Percentiles rank a stretch among this genome's conserved stretches.
phyloP scores from a whole-genome alignment of 2,888 invertebrate genomes.

The Trachelus stipa region DNA sequence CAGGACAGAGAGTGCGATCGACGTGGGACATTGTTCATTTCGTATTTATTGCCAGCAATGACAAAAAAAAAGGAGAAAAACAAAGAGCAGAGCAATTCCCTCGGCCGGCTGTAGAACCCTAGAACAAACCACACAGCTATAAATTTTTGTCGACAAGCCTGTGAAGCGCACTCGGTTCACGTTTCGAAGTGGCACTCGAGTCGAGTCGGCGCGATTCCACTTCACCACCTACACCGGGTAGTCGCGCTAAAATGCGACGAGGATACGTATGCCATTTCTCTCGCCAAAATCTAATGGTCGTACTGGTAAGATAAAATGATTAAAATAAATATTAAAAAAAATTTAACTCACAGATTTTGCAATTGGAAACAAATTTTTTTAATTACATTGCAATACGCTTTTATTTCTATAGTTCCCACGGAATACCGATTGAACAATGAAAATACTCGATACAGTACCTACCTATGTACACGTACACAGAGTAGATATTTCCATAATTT shows the following conservation, averaged over 20 bases:
- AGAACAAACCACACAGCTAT: constrained; percentile 9
- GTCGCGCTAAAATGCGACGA: neutral
- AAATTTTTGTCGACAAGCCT: constrained; percentile 15
- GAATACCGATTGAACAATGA: too few relatives aligned
- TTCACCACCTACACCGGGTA: constrained; percentile 1
- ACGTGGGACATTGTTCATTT: constrained; percentile 5
- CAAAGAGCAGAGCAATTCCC: neutral
- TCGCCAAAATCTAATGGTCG: neutral
- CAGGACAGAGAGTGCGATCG: neutral
- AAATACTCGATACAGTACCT: too few relatives aligned
- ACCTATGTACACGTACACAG: neutral
- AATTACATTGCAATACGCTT: neutral
- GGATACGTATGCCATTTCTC: neutral
- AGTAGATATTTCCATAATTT: neutral
- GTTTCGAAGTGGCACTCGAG: constrained; percentile 6
- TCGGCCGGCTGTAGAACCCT: neutral
- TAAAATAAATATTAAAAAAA: too few relatives aligned
- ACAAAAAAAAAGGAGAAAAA: neutral
- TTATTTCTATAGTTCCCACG: neutral
- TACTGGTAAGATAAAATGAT: neutral
- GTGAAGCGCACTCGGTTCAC: constrained; percentile 9
- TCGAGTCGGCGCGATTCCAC: constrained; percentile 6
- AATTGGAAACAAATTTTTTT: neutral
- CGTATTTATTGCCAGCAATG: neutral
- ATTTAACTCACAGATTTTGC: neutral